These are phyloP conservation scores for Alsophila aescularia DNA, from an alignment of 2,888 invertebrate genomes.

Conservation along the genomic window DNA sequence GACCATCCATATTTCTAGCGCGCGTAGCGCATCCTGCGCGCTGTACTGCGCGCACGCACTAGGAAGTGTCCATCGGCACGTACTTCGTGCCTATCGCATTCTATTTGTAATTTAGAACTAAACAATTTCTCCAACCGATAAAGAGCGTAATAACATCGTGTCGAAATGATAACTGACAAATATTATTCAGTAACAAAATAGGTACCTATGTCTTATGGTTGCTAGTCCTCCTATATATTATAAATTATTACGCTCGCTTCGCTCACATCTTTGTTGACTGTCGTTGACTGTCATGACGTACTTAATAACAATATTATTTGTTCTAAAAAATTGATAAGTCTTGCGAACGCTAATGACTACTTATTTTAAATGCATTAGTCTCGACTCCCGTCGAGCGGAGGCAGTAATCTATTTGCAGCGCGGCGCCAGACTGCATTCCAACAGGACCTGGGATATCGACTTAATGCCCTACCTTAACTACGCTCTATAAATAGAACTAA, in stretches of 20 bases:
- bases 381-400: slow-evolving; percentile 47
- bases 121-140: slow-evolving; percentile 6
- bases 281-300: too few species aligned
- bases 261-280: too few species aligned
- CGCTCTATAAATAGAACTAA: slow-evolving; percentile 67
- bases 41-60: slow-evolving; percentile 52
- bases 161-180: slow-evolving; percentile 3
- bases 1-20: slow-evolving; percentile 75
- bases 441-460: slow-evolving; percentile 70
- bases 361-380: slow-evolving; percentile 59
- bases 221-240: too few species aligned
- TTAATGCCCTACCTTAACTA: slow-evolving; percentile 68
- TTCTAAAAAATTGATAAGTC: too few species aligned
- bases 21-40: slow-evolving; percentile 70
- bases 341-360: slow-evolving; percentile 38
- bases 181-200: too few species aligned
- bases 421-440: slow-evolving; percentile 81
- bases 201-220: too few species aligned
- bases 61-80: slow-evolving; percentile 61
- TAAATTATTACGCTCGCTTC: too few species aligned
- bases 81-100: slow-evolving; percentile 19
- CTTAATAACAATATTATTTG: too few species aligned
- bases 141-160: not conserved
- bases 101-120: slow-evolving; percentile 9
- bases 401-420: slow-evolving; percentile 69